A percentile compares a stretch with the other conserved stretches of the same genome.
These are phyloP conservation scores for Mastomys coucha DNA, from an alignment of 2,113 vertebrate species.

Conservation along the genomic window DNA sequence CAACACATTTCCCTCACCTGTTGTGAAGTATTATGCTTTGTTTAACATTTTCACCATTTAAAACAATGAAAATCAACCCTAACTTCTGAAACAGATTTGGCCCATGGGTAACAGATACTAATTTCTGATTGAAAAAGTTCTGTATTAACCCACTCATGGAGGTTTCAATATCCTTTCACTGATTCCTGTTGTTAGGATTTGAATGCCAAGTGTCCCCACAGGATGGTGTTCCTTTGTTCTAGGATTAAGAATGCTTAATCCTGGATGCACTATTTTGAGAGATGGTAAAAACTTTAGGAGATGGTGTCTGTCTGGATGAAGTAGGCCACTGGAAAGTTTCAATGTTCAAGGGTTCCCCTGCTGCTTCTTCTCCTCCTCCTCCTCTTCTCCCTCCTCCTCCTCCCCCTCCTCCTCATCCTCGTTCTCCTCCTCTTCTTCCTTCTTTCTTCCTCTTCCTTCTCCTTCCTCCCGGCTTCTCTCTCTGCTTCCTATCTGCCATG, in stretches of 20 bases:
- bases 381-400: not conserved
- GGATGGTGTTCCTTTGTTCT: too few relatives aligned
- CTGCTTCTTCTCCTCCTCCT: not conserved
- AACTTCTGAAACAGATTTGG: not conserved
- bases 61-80: constrained; percentile 40
- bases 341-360: not conserved
- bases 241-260: not conserved
- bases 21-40: not conserved
- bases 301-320: not conserved
- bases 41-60: constrained; percentile 29
- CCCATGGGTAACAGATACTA: not conserved
- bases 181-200: not conserved
- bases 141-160: not conserved
- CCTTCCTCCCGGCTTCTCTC: too few relatives aligned
- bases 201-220: not conserved
- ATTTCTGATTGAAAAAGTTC: not conserved
- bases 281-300: not conserved
- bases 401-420: too few relatives aligned
- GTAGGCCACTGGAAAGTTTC: not conserved
- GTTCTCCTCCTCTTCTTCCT: too few relatives aligned
- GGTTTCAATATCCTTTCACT: not conserved
- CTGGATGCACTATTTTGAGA: not conserved
- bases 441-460: too few relatives aligned
- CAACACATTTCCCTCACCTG: not conserved
- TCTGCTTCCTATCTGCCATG: not conserved